Conservation (phyloP, 2,888 invertebrate species). For the Leptopilina drosophilae region DNA sequence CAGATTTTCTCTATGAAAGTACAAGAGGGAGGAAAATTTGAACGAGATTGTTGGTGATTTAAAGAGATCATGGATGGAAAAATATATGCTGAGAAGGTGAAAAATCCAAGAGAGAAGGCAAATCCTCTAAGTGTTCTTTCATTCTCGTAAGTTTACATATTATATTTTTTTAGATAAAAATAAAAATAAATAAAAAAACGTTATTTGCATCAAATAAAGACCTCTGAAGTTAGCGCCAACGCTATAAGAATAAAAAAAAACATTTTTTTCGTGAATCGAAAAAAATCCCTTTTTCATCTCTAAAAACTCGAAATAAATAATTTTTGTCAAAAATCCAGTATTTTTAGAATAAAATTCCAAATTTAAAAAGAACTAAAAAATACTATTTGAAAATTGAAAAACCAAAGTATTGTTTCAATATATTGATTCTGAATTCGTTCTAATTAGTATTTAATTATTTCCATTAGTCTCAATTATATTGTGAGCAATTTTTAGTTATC, state of each 20-base stretch:
- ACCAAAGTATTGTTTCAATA: neutral
- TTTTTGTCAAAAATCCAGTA: no score
- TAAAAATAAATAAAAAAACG: neutral
- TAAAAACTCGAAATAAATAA: no score
- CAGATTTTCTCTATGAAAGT: constrained; percentile 25
- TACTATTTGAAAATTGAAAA: neutral
- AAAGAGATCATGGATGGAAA: constrained; percentile 73
- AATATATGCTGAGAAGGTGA: constrained; percentile 65
- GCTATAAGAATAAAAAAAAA: no score
- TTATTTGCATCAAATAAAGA: no score
- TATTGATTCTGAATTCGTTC: neutral
- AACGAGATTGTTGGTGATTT: constrained; percentile 16
- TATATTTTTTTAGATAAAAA: neutral
- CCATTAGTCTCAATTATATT: neutral
- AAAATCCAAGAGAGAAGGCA: constrained; percentile 79
- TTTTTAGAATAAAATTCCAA: no score
- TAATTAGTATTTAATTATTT: neutral
- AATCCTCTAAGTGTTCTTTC: constrained; percentile 79
- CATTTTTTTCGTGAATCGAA: no score
- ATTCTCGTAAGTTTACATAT: constrained; percentile 77
- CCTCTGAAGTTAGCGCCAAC: no score
- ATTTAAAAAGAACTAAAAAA: no score
- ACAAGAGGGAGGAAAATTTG: neutral
- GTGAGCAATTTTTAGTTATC: constrained; percentile 12
- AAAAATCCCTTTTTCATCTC: no score